Conservation (phyloP, 2,113 vertebrate genomes). For the Aix galericulata region DNA sequence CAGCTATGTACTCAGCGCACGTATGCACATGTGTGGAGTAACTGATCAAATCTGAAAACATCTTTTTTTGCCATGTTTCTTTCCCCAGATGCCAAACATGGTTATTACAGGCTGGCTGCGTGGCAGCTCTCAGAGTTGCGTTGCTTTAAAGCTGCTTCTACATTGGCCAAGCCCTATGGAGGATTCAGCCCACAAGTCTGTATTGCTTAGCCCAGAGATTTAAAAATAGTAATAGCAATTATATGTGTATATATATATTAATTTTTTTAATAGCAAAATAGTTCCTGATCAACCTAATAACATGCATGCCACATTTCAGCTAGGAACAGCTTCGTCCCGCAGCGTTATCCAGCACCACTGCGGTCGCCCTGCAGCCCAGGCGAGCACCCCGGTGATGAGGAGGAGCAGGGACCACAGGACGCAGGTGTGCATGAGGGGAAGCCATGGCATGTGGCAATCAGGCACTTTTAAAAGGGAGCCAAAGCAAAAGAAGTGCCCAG, state of each 20-base stretch:
- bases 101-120: background rate
- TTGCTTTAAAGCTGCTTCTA: background rate
- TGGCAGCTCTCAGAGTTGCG: background rate
- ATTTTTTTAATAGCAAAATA: background rate
- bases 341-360: slow-evolving; percentile 11
- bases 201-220: background rate
- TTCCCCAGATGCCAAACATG: slow-evolving; percentile 9
- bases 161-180: background rate
- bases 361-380: slow-evolving; percentile 50
- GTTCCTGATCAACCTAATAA: slow-evolving; percentile 19
- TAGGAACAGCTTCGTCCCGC: slow-evolving; percentile 38
- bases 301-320: slow-evolving; percentile 54
- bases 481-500: slow-evolving; percentile 26
- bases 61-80: background rate
- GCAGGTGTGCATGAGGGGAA: background rate
- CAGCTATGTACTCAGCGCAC: background rate
- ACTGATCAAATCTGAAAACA: background rate
- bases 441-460: slow-evolving; percentile 6
- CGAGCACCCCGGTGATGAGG: slow-evolving; percentile 41
- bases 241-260: too few relatives aligned
- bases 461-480: background rate
- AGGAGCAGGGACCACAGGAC: slow-evolving; percentile 51
- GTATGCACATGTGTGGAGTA: background rate
- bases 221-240: background rate
- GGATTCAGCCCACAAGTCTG: background rate